Base-by-base conservation (phyloP, 2,113 vertebrate genomes). In the Grallaria varia region DNA sequence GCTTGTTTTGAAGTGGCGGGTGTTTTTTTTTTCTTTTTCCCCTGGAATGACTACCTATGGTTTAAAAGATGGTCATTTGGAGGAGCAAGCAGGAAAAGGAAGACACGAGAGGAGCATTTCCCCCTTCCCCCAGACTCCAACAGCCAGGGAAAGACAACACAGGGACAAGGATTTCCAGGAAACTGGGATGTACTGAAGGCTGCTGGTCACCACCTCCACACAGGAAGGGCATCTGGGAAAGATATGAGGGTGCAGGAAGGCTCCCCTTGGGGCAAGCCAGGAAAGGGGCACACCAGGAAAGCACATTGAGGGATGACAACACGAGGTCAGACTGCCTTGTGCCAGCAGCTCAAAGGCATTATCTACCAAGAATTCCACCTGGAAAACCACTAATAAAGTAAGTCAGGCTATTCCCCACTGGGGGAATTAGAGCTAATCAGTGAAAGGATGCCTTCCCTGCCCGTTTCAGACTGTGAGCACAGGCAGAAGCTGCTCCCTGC, bases 281-380 rank as follows among this genome's bases (percentile, higher is more conserved):
- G 84, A 28, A 63, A 62, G n/a, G 52, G 42, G 7, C 28, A 18
- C 9, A 0, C 33, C 4, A 0, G 30, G 42, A 53, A 66, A 42
- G 30, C 53, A 17, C 33, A 31, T 0, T 6, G 11, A 39, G 24
- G 1, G 12, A 33, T 14, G 47, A 2, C 73, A 86, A 4, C 44
- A 17, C 0, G 1, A 84, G 49, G 28, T 6, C 3, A 15, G 17
- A 4, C 56, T 75, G 62, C 67, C 75, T 83, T 35, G 1, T 2
- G 4, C 45, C 14, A 17, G 37, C 37, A 16, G 7, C 78, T 42
- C 4, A 0, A 42, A 87, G 68, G 28, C 8, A 0, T 75, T 28
- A 78, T 37, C 71, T 11, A 63, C 31, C 42, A 10, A 31, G 79
- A 79, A 82, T 55, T 52, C 60, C 83, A 88, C 89, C 74, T 85